These are phyloP conservation scores for Notarius lentiginosus DNA, from an alignment of 2,113 vertebrate genomes.

Conservation along the genomic window DNA sequence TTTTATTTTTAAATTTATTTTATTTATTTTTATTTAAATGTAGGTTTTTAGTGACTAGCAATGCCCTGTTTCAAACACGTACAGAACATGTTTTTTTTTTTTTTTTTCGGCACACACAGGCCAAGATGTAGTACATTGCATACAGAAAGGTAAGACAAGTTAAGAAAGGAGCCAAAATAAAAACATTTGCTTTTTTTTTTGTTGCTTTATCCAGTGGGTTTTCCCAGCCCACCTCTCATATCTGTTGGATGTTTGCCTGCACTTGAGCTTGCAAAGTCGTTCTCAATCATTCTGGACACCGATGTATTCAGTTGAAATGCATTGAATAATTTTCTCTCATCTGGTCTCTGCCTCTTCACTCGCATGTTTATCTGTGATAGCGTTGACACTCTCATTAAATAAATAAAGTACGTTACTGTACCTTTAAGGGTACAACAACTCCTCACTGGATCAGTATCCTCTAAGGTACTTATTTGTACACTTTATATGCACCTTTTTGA, in stretches of 20 bases:
- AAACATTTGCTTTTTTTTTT: background rate
- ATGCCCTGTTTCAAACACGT: background rate
- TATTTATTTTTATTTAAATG: too few relatives aligned
- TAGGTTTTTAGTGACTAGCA: too few relatives aligned
- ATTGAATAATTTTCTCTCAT: background rate
- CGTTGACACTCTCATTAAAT: too few relatives aligned
- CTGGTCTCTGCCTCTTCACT: background rate
- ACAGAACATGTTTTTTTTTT: background rate
- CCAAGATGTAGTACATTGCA: background rate
- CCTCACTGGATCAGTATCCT: too few relatives aligned
- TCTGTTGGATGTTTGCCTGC: background rate
- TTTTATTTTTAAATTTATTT: too few relatives aligned
- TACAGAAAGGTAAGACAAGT: too few relatives aligned
- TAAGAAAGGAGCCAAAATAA: background rate
- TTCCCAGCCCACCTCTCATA: background rate
- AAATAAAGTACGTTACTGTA: too few relatives aligned
- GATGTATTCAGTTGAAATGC: too few relatives aligned
- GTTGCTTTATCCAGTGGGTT: background rate
- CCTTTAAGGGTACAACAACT: too few relatives aligned
- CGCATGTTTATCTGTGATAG: background rate
- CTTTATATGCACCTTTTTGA: too few relatives aligned
- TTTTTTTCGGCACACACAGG: background rate
- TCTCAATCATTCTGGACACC: background rate
- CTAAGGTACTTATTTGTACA: too few relatives aligned
- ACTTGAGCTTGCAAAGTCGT: too few relatives aligned